Evolutionary conservation across 2,797 vertebrate species (phyloP).

Genomic region (Allobates femoralis): DNA sequence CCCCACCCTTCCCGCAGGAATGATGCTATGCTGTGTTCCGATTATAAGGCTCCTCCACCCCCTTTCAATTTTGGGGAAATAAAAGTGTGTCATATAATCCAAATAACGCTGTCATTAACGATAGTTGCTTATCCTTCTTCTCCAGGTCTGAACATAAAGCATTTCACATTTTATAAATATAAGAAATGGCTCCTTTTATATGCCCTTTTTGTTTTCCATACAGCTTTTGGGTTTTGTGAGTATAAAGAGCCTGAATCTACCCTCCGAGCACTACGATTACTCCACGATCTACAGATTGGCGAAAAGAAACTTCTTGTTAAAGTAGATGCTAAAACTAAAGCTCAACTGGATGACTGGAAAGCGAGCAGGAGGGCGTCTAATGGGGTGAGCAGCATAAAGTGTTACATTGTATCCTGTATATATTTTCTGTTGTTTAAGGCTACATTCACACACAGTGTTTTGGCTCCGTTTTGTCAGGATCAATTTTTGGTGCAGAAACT

Average conservation of each 20-base stretch:
- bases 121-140: not conserved
- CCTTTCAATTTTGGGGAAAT: too few species aligned
- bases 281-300: constrained; percentile 96
- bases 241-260: constrained; percentile 99
- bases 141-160: not conserved
- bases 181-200: not conserved
- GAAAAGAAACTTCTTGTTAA: constrained; percentile 98
- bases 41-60: too few species aligned
- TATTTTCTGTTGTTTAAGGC: too few species aligned
- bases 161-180: too few species aligned
- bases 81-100: too few species aligned
- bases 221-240: constrained; percentile 98
- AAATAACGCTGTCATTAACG: too few species aligned
- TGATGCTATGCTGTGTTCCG: too few species aligned
- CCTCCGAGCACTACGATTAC: constrained; percentile 88
- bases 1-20: too few species aligned
- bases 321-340: constrained; percentile 98
- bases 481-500: too few species aligned
- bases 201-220: constrained; percentile 18
- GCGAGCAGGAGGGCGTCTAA: constrained; percentile 93
- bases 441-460: too few species aligned
- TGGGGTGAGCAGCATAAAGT: constrained; percentile 81
- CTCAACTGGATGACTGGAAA: constrained; percentile 98
- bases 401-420: too few species aligned
- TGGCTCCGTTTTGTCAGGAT: too few species aligned